Evolutionary conservation across 2,888 invertebrate species (phyloP), one percentile per base, ranked within the genome.

Genomic region (Neocrepidodera transversa): DNA sequence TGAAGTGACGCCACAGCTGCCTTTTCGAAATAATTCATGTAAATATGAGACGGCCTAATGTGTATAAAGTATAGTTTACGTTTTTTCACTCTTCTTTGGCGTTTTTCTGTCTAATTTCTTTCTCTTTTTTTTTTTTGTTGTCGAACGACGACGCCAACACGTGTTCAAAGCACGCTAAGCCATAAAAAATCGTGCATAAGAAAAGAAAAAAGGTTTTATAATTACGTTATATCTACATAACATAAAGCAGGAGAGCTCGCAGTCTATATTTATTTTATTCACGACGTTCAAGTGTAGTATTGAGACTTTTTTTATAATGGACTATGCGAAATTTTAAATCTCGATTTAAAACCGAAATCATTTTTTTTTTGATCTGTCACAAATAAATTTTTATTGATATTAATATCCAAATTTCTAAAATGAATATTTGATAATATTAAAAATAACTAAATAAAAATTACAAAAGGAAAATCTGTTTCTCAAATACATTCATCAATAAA

Each of bases 11-110:
- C 50, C 63, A 53, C 68, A 70, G 68, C 70, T 70, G 70, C 60
- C 63, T 68, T 60, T 63, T 63, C 64, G 61, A 69, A 69, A 68
- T 68, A 68, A 69, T 69, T 65, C 65, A 65, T 65, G 57, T 63
- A 65, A 65, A 65, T 65, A 65, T 60, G 61, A 61, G 59, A 61
- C 58, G 62, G 49, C 60, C 58, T 63, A 61, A 64, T 64, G 64
- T 62, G 61, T 60, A 54, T 62, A 13, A 45, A 57, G 59, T 64
- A 61, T 54, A 62, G 57, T 62, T 62, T 64, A 60, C 63, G 56
- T 63, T 65, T 65, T 68, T 66, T 66, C 59, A 55, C 56, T 59
- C 54, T 61, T 65, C 63, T 65, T 45, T 47, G 62, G 53, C 48
- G 59, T 67, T 65, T 65, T 64, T 67, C 58, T 58, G 55, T 47